Evolutionary conservation across 2,888 invertebrate genomes (phyloP).

Genomic region (Phyllotreta cruciferae): DNA sequence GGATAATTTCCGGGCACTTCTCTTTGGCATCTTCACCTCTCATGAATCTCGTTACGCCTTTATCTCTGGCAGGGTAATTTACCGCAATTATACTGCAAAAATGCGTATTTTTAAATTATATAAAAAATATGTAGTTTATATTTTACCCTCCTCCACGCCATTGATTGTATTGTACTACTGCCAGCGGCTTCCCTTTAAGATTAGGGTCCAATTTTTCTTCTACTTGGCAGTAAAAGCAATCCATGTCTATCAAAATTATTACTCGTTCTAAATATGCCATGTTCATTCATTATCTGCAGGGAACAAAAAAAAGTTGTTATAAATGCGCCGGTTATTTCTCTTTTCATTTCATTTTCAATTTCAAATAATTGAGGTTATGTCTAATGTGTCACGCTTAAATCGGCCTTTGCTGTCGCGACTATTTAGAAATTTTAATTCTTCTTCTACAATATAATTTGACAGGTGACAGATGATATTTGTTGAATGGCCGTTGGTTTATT

Average conservation of each 20-base stretch:
- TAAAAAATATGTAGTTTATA: too few species aligned
- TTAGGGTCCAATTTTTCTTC: constrained; percentile 89
- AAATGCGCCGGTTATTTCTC: too few species aligned
- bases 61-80: constrained; percentile 92
- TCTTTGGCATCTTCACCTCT: constrained; percentile 89
- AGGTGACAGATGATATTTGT: too few species aligned
- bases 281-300: constrained; percentile 12
- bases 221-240: constrained; percentile 99
- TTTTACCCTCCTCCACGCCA: constrained; percentile 88
- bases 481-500: too few species aligned
- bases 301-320: constrained; percentile 5
- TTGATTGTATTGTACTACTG: constrained; percentile 94
- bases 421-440: too few species aligned
- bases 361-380: too few species aligned
- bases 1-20: constrained; percentile 85
- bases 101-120: too few species aligned
- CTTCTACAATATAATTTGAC: too few species aligned
- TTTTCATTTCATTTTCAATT: too few species aligned
- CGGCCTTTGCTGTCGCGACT: too few species aligned
- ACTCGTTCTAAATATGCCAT: constrained; percentile 57
- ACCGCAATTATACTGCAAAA: constrained; percentile 89
- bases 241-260: constrained; percentile 95
- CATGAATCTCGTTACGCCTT: constrained; percentile 91
- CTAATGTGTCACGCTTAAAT: too few species aligned
- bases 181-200: constrained; percentile 87